These are phyloP conservation scores for Epinephelus awoara DNA, from an alignment of 2,797 vertebrate genomes.

Conservation along the genomic window DNA sequence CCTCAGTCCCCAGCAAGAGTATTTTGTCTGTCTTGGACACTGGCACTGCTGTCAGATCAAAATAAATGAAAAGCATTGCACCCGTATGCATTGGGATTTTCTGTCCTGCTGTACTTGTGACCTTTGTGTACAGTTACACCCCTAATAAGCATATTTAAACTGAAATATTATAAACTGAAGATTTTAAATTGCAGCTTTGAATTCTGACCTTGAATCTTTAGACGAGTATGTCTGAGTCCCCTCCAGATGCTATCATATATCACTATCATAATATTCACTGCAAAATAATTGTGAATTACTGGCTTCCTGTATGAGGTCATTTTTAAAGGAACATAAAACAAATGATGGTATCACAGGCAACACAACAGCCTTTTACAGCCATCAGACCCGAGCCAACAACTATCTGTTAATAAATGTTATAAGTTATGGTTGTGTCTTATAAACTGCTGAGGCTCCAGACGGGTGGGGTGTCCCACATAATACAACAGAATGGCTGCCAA, in stretches of 20 bases:
- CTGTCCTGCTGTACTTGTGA: too few species aligned
- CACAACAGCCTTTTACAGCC: constrained; percentile 28
- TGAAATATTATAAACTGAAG: background rate
- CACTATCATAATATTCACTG: background rate
- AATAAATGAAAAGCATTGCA: too few species aligned
- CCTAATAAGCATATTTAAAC: too few species aligned
- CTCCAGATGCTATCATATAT: background rate
- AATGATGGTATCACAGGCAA: background rate
- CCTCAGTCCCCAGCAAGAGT: too few species aligned
- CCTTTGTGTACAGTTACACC: too few species aligned
- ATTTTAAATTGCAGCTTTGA: background rate
- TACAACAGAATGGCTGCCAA: constrained; percentile 41
- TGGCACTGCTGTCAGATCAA: too few species aligned
- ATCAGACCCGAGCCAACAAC: constrained; percentile 23
- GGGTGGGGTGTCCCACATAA: constrained; percentile 46
- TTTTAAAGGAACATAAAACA: constrained; percentile 55
- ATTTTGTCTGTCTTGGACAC: too few species aligned
- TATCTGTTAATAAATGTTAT: constrained; percentile 48
- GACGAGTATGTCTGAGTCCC: background rate
- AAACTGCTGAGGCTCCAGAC: constrained; percentile 33
- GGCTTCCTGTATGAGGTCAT: constrained; percentile 43
- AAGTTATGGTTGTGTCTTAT: constrained; percentile 44
- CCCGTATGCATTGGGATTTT: too few species aligned
- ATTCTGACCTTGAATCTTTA: background rate
- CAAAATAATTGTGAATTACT: background rate